These are phyloP conservation scores for Macrophya annulata DNA, from an alignment of 2,888 invertebrate genomes.

Conservation along the genomic window DNA sequence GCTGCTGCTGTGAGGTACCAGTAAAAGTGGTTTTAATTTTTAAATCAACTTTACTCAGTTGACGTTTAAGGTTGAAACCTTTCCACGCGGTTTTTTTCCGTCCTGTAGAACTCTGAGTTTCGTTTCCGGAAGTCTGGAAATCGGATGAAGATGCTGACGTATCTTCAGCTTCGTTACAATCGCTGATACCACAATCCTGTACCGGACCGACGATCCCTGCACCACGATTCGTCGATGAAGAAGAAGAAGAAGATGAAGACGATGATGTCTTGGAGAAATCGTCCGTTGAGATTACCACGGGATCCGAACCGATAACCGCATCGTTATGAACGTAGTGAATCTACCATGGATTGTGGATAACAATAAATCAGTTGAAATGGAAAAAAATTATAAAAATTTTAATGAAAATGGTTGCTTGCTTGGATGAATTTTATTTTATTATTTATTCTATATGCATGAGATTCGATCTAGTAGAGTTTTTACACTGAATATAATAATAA, in stretches of 20 bases:
- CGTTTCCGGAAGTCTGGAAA: conserved; percentile 60
- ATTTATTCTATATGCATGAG: conserved; percentile 7
- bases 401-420: neutral
- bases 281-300: conserved; percentile 67
- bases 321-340: conserved; percentile 73
- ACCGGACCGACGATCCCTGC: neutral
- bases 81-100: conserved; percentile 83
- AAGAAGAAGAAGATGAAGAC: conserved; percentile 61
- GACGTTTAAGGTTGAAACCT: conserved; percentile 90
- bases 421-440: conserved; percentile 6
- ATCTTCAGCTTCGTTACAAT: conserved; percentile 58
- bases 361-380: conserved; percentile 68
- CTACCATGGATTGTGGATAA: conserved; percentile 69
- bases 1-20: conserved; percentile 38
- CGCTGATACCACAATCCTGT: conserved; percentile 26
- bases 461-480: neutral
- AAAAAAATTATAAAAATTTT: conserved; percentile 17
- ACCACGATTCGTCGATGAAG: conserved; percentile 59
- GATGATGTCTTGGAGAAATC: conserved; percentile 61
- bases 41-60: conserved; percentile 90
- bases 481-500: conserved; percentile 19
- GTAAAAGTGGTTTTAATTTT: conserved; percentile 87
- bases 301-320: conserved; percentile 68
- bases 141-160: conserved; percentile 56
- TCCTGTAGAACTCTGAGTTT: conserved; percentile 39